phyloP scores from a whole-genome alignment of 1,140 invertebrate species.

The Brachionus paranguensis region DNA sequence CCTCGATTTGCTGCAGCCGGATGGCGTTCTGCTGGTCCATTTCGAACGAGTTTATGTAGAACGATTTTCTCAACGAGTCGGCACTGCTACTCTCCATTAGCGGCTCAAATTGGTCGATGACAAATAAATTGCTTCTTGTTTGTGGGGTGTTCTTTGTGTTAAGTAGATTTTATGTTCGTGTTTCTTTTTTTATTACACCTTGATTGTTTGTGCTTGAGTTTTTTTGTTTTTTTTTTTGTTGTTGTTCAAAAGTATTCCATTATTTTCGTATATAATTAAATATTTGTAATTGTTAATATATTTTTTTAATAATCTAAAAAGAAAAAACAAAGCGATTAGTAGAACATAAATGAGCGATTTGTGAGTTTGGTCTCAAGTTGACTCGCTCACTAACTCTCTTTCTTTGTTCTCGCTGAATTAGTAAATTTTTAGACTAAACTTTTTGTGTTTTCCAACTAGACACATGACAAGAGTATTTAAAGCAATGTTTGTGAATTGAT shows the following conservation, averaged over 20 bases:
- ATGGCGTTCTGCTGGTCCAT: conserved; percentile 16
- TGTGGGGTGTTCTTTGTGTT: not conserved
- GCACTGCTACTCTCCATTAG: not conserved
- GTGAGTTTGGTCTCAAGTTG: not conserved
- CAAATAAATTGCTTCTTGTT: not conserved
- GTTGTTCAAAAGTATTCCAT: conserved; percentile 16
- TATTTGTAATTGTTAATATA: conserved; percentile 1
- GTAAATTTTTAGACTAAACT: not conserved
- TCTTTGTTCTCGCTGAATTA: not conserved
- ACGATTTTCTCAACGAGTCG: not conserved
- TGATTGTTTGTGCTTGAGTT: not conserved
- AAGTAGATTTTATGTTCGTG: not conserved
- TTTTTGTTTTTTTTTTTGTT: not conserved
- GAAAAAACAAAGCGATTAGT: not conserved
- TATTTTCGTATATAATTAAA: not conserved
- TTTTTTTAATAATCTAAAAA: conserved; percentile 27
- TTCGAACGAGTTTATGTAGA: not conserved
- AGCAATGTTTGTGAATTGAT: not conserved
- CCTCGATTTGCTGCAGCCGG: conserved; percentile 24
- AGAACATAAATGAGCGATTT: not conserved
- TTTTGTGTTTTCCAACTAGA: not conserved
- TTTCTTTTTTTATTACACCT: not conserved
- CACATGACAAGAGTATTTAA: not conserved
- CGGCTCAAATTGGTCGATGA: not conserved
- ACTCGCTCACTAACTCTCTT: not conserved